Base-by-base conservation (phyloP, 2,888 invertebrate species). In the Phlogophora meticulosa region DNA sequence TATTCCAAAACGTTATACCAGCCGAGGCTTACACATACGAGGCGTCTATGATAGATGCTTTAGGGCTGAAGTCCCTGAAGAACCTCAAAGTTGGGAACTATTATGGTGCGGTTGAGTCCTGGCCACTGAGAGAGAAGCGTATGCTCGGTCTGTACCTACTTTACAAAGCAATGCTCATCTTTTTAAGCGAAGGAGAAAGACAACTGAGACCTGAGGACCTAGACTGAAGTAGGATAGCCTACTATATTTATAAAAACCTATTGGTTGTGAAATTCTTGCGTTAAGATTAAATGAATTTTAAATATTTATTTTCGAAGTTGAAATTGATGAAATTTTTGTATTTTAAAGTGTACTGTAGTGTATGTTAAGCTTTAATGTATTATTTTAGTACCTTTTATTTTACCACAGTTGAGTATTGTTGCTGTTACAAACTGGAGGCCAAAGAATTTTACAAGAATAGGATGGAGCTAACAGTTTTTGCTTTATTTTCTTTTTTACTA, bases 1-100 rank as follows among this genome's bases (percentile, higher is more conserved):
- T 99, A 49, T 99, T 98, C 89, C 98, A 98, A 85, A 98, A 99
- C 90, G 97, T 98, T 1, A 97, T 98, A 55, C 98, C 98, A 0
- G 98, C 97, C 0, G 99, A 99, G 90, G 99, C 99, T 0, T 98
- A 97, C 81, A 98, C 99, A 0, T 96, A 99, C 74, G 99, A 99
- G 91, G 99, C 99, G 0, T 97, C 98, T 11, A 99, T 99, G 96
- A 99, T 99, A 17, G 98, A 98, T 83, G 98, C 98, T 0, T 90
- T 99, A 9, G 98, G 98, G 0, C 83, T 98, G 5, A 90, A 96
- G 0, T 97, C 97, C 86, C 92, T 99, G 77, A 97, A 97, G 40
- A 99, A 99, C 91, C 91, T 96, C 20, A 97, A 97, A 86, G 91
- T 94, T 38, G 99, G 99, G 0, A 97, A 98, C 75, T 98, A 98